Evolutionary conservation across 92 coral and sea anemone species (phyloP).

Genomic region (Zoanthus sociatus): DNA sequence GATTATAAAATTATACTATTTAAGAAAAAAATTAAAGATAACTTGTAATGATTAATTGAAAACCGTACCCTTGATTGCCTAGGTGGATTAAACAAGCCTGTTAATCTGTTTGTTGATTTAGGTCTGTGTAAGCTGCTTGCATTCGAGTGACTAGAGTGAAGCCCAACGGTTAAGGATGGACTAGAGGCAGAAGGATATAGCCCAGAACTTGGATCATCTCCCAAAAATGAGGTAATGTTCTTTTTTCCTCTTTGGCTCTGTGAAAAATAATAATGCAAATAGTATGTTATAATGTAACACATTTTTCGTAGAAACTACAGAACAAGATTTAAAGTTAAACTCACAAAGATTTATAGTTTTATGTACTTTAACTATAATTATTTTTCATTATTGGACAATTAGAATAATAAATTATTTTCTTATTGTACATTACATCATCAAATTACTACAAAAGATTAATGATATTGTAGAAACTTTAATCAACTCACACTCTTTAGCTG

Average conservation of each 20-base stretch:
- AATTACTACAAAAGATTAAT: background rate
- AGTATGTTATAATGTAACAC: background rate
- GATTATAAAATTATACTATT: background rate
- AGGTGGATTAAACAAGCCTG: conserved; percentile 78
- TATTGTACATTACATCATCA: background rate
- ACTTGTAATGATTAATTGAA: background rate
- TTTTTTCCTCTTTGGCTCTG: conserved; percentile 91
- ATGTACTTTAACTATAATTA: too few species aligned
- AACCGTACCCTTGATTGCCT: conserved; percentile 71
- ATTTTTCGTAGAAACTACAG: background rate
- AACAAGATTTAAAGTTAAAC: too few species aligned
- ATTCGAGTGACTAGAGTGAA: conserved; percentile 47
- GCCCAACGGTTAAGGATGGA: conserved; percentile 66
- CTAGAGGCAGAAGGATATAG: conserved; percentile 59
- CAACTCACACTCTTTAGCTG: conserved; percentile 73
- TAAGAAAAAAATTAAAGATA: background rate
- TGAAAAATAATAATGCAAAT: too few species aligned
- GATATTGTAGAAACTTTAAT: background rate
- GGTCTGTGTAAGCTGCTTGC: conserved; percentile 78
- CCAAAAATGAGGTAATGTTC: conserved; percentile 77
- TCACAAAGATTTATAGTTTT: too few species aligned
- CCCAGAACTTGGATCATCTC: conserved; percentile 72
- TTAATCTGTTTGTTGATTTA: conserved; percentile 69
- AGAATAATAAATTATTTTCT: too few species aligned
- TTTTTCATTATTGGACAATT: too few species aligned